A percentile compares a stretch with the other conserved stretches of the same genome.
phyloP scores from a whole-genome alignment of 2,113 vertebrate species.

The Calyptomena viridis region DNA sequence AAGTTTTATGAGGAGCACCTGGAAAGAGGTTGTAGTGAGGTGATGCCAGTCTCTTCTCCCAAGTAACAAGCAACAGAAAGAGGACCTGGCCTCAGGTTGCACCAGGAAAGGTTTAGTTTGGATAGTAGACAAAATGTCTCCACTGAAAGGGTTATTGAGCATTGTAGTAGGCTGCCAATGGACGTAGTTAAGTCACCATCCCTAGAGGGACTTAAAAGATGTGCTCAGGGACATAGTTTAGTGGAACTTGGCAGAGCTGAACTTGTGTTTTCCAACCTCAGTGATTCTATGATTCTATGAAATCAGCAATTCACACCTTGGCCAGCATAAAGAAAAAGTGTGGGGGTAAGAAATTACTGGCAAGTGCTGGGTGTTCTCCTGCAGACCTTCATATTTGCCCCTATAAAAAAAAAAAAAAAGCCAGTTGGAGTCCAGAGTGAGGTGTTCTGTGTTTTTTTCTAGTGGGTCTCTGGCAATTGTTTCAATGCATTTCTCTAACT shows the following conservation, averaged over 20 bases:
- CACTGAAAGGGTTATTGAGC: background rate
- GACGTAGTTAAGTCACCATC: background rate
- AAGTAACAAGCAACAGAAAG: background rate
- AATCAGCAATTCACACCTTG: background rate
- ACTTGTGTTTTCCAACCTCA: background rate
- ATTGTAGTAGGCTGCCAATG: background rate
- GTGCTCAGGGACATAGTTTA: background rate
- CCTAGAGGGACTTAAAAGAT: background rate
- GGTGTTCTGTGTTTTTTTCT: conserved; percentile 14
- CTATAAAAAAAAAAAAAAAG: background rate
- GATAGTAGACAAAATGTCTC: background rate
- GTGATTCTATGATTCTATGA: background rate
- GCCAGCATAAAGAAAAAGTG: background rate
- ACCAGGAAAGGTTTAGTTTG: background rate
- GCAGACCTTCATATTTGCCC: background rate
- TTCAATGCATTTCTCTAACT: conserved; percentile 30
- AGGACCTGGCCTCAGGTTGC: rapidly evolving
- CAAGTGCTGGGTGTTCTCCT: background rate
- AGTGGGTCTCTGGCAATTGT: conserved; percentile 46
- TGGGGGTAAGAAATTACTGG: background rate
- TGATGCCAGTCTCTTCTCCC: background rate
- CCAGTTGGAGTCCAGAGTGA: background rate
- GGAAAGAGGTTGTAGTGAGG: background rate
- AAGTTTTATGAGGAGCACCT: background rate
- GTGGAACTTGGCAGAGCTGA: background rate